Conservation (phyloP, 2,797 vertebrate species). For the Lemur catta region DNA sequence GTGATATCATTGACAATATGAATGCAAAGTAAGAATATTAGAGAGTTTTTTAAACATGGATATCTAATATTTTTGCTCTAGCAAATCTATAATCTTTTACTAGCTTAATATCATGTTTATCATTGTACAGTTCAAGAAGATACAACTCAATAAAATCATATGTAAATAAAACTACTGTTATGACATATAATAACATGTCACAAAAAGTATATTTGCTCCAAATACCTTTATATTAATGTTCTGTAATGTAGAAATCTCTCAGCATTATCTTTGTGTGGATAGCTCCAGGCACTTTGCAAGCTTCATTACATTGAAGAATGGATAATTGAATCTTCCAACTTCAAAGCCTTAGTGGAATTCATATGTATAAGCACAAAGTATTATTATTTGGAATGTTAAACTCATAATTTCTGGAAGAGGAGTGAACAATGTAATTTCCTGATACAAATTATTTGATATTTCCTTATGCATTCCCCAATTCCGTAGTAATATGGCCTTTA, state of each 20-base stretch:
- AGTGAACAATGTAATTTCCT: not conserved
- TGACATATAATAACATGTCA: not conserved
- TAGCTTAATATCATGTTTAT: not conserved
- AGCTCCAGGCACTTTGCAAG: not conserved
- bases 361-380: not conserved
- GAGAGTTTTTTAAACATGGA: not conserved
- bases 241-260: not conserved
- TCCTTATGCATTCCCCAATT: not conserved
- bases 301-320: not conserved
- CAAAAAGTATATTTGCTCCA: not conserved
- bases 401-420: not conserved
- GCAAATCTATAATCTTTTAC: not conserved
- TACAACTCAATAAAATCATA: not conserved
- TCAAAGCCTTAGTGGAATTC: not conserved
- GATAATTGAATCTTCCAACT: not conserved
- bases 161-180: not conserved
- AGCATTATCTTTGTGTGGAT: not conserved
- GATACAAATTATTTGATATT: not conserved
- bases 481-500: not conserved
- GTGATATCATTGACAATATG: not conserved
- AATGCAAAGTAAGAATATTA: not conserved
- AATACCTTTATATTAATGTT: not conserved
- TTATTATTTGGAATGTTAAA: not conserved
- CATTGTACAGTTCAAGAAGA: not conserved
- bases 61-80: not conserved